Evolutionary conservation across 2,113 vertebrate genomes (phyloP).

Genomic region (Prunella fulvescens): DNA sequence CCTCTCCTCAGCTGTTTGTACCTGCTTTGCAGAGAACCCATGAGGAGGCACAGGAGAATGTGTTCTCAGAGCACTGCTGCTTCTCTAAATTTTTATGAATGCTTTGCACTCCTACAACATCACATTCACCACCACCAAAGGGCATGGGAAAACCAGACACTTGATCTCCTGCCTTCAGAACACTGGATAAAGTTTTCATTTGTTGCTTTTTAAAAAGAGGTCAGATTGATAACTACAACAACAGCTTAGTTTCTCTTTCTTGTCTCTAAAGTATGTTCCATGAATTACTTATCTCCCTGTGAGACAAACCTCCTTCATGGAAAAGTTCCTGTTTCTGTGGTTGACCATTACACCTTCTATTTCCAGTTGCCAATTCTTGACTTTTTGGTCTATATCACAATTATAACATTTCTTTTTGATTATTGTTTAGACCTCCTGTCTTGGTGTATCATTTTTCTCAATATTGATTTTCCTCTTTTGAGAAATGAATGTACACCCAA

Average conservation of each 20-base stretch:
- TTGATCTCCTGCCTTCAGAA: background rate
- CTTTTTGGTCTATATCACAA: background rate
- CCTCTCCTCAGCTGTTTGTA: background rate
- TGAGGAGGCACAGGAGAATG: background rate
- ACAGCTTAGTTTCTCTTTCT: background rate
- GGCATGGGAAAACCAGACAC: background rate
- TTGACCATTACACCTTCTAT: background rate
- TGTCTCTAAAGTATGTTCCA: background rate
- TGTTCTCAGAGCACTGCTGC: background rate
- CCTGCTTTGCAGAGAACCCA: background rate
- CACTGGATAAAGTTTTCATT: background rate
- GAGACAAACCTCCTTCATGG: background rate
- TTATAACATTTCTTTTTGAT: background rate
- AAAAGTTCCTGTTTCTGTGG: background rate
- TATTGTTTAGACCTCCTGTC: background rate
- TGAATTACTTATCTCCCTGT: background rate
- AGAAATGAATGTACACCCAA: background rate
- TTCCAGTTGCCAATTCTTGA: background rate
- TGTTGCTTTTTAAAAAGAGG: background rate
- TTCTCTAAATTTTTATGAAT: background rate
- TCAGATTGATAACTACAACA: background rate
- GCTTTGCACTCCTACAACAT: background rate
- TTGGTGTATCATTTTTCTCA: background rate
- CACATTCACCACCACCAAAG: background rate
- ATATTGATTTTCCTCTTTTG: background rate